A percentile compares a stretch with the other conserved stretches of the same genome.
Conservation (phyloP, 2,888 invertebrate species). For the Mellilla xanthometata region DNA sequence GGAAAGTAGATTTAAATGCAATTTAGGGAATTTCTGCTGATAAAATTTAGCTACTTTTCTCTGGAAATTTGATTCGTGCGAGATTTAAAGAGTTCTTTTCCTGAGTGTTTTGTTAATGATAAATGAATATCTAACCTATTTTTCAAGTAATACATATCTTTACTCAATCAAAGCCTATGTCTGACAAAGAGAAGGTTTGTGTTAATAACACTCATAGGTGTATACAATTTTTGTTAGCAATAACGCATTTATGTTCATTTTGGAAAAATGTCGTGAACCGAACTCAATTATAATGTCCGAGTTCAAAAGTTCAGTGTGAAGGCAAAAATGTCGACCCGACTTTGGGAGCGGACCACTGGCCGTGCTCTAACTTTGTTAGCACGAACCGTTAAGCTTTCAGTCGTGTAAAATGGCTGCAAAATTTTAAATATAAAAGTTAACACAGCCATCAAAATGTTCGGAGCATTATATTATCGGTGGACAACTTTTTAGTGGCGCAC, state of each 20-base stretch:
- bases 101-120: constrained; percentile 13
- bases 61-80: constrained; percentile 20
- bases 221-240: neutral
- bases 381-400: constrained; percentile 19
- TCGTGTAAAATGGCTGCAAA: constrained; percentile 28
- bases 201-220: no score
- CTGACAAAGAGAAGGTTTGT: no score
- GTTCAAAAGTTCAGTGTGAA: constrained; percentile 20
- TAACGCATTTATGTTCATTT: constrained; percentile 1
- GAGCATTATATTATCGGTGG: constrained; percentile 22
- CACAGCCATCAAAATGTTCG: constrained; percentile 22
- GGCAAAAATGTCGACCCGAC: constrained; percentile 19
- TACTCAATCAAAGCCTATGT: no score
- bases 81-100: constrained; percentile 12
- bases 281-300: constrained; percentile 18
- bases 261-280: constrained; percentile 12
- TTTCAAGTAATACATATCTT: no score
- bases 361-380: constrained; percentile 21
- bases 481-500: constrained; percentile 21
- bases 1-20: constrained; percentile 58
- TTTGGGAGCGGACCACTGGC: constrained; percentile 11
- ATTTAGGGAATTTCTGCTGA: constrained; percentile 49
- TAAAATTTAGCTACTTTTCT: constrained; percentile 37
- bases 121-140: constrained; percentile 5
- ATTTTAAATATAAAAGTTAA: constrained; percentile 22